Conservation (phyloP, 2,797 vertebrate genomes). For the Myotis myotis region DNA sequence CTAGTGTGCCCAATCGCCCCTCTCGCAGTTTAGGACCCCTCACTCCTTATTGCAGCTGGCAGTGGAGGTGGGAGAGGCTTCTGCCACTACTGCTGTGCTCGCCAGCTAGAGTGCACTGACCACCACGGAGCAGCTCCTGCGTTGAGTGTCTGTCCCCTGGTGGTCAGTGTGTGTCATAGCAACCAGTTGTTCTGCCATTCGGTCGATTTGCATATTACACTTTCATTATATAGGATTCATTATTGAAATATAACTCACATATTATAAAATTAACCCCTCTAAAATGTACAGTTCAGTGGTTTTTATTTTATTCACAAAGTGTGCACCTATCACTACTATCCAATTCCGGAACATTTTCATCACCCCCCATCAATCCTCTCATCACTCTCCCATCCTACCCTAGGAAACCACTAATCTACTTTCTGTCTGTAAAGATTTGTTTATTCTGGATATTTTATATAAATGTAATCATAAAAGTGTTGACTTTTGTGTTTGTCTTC, state of each 20-base stretch:
- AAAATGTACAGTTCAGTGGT: neutral
- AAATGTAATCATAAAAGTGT: neutral
- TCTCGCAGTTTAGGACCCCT: too few relatives aligned
- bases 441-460: neutral
- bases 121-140: too few relatives aligned
- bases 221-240: neutral
- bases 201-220: too few relatives aligned
- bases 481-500: neutral
- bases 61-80: too few relatives aligned
- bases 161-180: too few relatives aligned
- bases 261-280: neutral
- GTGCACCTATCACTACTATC: neutral
- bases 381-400: neutral
- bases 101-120: too few relatives aligned
- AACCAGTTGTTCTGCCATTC: too few relatives aligned
- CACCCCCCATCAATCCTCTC: neutral
- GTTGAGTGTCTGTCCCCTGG: too few relatives aligned
- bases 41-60: too few relatives aligned
- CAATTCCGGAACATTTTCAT: neutral
- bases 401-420: neutral
- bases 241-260: neutral
- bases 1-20: too few relatives aligned
- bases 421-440: neutral
- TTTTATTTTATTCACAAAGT: neutral
- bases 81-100: too few relatives aligned